Evolutionary conservation across 2,797 vertebrate genomes (phyloP).

Genomic region (Lindbergichthys nudifrons): DNA sequence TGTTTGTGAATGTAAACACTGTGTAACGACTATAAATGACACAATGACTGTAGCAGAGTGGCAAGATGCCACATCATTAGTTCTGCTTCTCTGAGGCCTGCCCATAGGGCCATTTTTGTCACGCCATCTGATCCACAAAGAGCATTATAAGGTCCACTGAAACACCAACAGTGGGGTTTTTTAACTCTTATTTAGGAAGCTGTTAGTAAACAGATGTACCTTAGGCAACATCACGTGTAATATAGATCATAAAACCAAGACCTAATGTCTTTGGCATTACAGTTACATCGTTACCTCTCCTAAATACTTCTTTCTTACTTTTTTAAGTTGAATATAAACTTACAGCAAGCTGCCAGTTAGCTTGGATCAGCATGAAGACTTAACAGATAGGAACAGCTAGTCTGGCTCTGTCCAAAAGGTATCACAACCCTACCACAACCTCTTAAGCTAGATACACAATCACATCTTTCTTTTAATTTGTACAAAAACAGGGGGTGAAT

Average conservation of each 20-base stretch:
- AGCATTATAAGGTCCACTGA: conserved; percentile 47
- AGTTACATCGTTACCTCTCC: background rate
- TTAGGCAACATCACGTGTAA: background rate
- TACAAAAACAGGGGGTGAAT: background rate
- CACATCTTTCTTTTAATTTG: background rate
- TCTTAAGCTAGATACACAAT: background rate
- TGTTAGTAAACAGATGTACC: conserved; percentile 15
- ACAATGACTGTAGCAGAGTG: conserved; percentile 53
- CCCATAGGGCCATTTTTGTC: conserved; percentile 50
- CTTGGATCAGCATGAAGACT: background rate
- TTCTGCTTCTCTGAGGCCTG: conserved; percentile 44
- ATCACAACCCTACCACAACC: background rate
- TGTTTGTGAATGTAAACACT: conserved; percentile 74
- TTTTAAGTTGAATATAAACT: background rate
- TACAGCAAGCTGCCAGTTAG: background rate
- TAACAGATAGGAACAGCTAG: background rate
- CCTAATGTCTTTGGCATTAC: too few species aligned
- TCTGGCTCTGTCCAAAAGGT: background rate
- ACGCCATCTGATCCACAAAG: conserved; percentile 65
- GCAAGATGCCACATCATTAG: conserved; percentile 72
- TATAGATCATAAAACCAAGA: background rate
- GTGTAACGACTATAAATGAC: conserved; percentile 67
- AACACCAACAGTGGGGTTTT: conserved; percentile 24
- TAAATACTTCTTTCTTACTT: background rate
- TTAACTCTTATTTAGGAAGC: conserved; percentile 18